Conservation (phyloP, 2,888 invertebrate species). For the Ectemnius lituratus region DNA sequence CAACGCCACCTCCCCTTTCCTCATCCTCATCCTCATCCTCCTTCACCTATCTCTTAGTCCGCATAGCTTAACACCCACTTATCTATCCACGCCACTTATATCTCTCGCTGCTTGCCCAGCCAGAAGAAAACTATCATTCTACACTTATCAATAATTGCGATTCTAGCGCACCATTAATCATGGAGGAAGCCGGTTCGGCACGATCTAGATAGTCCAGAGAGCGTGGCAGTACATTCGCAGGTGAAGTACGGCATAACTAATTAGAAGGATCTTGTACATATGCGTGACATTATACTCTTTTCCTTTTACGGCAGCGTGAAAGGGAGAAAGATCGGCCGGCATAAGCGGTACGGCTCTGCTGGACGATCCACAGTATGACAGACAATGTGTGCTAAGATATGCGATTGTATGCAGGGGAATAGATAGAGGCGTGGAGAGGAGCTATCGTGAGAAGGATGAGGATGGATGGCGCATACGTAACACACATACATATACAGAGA, state of each 20-base stretch:
- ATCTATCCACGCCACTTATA: constrained; percentile 46
- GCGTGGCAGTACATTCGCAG: not conserved
- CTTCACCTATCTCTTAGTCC: not conserved
- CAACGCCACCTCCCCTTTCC: too few relatives aligned
- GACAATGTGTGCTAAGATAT: constrained; percentile 58
- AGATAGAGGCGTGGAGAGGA: constrained; percentile 53
- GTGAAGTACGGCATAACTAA: not conserved
- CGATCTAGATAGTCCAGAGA: too few relatives aligned
- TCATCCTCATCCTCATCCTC: constrained; percentile 40
- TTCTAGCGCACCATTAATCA: too few relatives aligned
- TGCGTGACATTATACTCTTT: not conserved
- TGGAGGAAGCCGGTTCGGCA: too few relatives aligned
- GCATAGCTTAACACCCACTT: constrained; percentile 41
- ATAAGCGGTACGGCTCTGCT: not conserved
- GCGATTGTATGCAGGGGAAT: constrained; percentile 63
- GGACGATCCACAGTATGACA: constrained; percentile 39
- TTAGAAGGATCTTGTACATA: not conserved
- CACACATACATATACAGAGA: constrained; percentile 50
- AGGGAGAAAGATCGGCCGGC: not conserved
- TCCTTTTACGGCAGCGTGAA: not conserved
- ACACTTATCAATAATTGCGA: constrained; percentile 37
- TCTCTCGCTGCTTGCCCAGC: constrained; percentile 37
- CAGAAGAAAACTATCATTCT: constrained; percentile 53
- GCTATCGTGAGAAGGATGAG: constrained; percentile 54
- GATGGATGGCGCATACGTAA: constrained; percentile 60